Conservation (phyloP, 2,888 invertebrate genomes). For the Zygogramma bicolorata region DNA sequence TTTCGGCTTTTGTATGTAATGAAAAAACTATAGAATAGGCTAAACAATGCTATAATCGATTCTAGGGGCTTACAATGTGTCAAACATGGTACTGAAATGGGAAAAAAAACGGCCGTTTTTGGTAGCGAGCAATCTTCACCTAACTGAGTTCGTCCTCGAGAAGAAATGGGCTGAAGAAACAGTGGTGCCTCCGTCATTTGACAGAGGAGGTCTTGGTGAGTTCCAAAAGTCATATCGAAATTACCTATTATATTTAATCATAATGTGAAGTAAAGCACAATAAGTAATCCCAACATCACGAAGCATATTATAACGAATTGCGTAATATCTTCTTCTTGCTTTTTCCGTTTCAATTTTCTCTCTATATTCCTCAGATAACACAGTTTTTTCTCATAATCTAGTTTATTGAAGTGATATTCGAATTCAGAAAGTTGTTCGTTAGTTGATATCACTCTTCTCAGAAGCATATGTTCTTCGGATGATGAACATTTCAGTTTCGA, state of each 20-base stretch:
- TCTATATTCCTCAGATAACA: constrained; percentile 42
- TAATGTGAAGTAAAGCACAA: constrained; percentile 39
- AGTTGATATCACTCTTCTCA: background rate
- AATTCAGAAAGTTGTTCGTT: background rate
- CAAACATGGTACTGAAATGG: constrained; percentile 81
- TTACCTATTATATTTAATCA: background rate
- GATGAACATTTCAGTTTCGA: background rate
- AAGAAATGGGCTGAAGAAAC: constrained; percentile 80
- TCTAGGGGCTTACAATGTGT: constrained; percentile 86
- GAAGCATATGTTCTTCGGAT: background rate
- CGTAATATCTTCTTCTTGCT: constrained; percentile 44
- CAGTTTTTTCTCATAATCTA: constrained; percentile 23
- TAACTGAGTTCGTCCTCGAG: constrained; percentile 83
- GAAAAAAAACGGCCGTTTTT: constrained; percentile 80
- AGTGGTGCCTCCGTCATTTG: constrained; percentile 77
- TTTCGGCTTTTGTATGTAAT: too few relatives aligned
- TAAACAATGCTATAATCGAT: constrained; percentile 38
- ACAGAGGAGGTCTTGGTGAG: constrained; percentile 77
- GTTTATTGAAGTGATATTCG: background rate
- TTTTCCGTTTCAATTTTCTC: constrained; percentile 32
- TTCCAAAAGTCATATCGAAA: constrained; percentile 22
- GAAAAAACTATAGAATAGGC: background rate
- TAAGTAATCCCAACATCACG: constrained; percentile 40
- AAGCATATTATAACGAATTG: constrained; percentile 50
- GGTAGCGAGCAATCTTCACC: constrained; percentile 80